These are phyloP conservation scores for Cancer borealis DNA, from an alignment of 2,888 invertebrate species.

Conservation along the genomic window DNA sequence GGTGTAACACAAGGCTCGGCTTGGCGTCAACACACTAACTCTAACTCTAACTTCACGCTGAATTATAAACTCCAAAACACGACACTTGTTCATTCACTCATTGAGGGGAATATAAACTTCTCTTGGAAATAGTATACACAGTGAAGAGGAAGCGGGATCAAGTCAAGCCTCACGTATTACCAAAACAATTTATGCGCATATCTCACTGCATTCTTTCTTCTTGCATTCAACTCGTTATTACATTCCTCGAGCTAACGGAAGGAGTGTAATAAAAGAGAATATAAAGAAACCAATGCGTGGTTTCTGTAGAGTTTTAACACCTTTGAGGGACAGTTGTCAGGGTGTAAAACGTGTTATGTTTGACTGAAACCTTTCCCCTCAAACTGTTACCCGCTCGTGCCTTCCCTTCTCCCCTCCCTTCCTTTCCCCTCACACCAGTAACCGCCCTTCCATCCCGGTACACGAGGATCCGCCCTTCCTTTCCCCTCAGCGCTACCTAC, in stretches of 20 bases:
- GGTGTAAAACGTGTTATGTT: neutral
- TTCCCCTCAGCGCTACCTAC: neutral
- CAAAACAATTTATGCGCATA: neutral
- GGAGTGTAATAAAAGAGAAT: neutral
- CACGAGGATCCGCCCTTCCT: neutral
- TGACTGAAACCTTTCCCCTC: constrained; percentile 16
- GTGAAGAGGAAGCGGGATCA: neutral
- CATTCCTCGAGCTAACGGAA: neutral
- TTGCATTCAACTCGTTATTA: neutral
- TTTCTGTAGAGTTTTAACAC: neutral
- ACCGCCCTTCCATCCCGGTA: neutral
- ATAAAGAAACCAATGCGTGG: neutral
- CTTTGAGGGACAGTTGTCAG: neutral
- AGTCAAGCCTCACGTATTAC: neutral
- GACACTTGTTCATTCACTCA: neutral
- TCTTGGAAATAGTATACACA: neutral
- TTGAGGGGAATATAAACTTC: neutral
- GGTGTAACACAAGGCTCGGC: neutral
- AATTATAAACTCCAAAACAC: neutral
- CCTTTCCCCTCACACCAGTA: neutral
- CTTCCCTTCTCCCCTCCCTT: neutral
- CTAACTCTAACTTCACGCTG: neutral
- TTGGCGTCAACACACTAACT: neutral
- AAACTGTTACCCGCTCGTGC: neutral
- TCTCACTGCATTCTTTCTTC: neutral